Base-by-base conservation (phyloP, 1,140 invertebrate genomes). In the Holcopasites calliopsidis region DNA sequence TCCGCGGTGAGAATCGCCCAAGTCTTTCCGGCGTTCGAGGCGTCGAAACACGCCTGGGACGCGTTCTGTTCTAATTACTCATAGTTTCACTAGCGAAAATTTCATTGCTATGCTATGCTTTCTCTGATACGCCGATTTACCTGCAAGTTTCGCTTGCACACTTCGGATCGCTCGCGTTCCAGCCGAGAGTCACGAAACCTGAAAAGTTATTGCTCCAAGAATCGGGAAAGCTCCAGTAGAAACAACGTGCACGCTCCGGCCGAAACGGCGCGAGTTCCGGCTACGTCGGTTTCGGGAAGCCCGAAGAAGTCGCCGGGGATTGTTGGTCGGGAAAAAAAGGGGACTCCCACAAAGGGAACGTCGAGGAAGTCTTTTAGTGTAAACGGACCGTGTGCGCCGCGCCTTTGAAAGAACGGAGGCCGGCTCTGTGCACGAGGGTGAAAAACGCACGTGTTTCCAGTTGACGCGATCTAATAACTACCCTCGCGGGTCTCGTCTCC, bases 361-460 rank as follows among this genome's bases (percentile, higher is more conserved):
- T 33, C 52, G n/a, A 82, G 80, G 80, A 83, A 83, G 70, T 82
- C 52, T 18, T n/a, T 40, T 18, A 82, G 3, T 69, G 65, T 82
- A 83, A 83, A 83, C 76, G 78, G 57, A 33, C 40, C 38, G 38
- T 26, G 55, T 38, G 49, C 61, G 50, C 55, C 69, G 47, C n/a
- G n/a, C 11, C 52, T 50, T 54, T 58, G 49, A 73, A 65, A 74
- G 78, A 69, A 21, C 50, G 31, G n/a, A n/a, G n/a, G 5, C 21
- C 57, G 42, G 21, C 54, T 54, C 33, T 47, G 38, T n/a, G 23
- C 47, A 55, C 40, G 58, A 54, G 40, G 23, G 7, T 40, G 10
- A 26, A 16, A 13, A 55, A 40, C 58, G 78, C 80, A 83, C 80
- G 80, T 83, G 80, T 83, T 75, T n/a, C 38, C 31, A 40, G 62